Evolutionary conservation across 2,797 vertebrate genomes (phyloP).

Genomic region (Pseudotriccus pelzelni): DNA sequence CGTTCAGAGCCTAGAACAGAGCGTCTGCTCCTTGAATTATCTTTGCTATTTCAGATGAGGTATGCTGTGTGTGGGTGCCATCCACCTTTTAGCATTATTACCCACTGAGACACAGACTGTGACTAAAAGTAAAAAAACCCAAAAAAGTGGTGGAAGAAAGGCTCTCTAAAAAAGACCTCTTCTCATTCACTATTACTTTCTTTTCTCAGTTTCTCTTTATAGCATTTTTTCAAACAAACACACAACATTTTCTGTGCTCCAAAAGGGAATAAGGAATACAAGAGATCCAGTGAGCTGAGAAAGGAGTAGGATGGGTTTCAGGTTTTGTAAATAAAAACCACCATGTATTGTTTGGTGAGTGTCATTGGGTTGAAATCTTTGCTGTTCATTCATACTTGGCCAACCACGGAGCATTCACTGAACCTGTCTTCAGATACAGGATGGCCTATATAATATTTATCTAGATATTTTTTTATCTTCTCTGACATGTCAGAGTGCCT

Average conservation of each 20-base stretch:
- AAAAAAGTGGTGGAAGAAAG: not conserved
- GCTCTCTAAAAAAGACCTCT: not conserved
- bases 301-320: not conserved
- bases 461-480: not conserved
- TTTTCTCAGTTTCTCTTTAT: not conserved
- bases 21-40: not conserved
- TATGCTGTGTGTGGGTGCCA: not conserved
- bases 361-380: not conserved
- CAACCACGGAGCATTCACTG: not conserved
- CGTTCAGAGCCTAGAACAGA: not conserved
- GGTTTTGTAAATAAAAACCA: not conserved
- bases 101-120: not conserved
- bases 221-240: not conserved
- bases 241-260: not conserved
- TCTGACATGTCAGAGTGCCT: not conserved
- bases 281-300: not conserved
- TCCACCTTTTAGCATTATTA: not conserved
- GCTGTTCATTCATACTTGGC: not conserved
- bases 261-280: not conserved
- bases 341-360: not conserved
- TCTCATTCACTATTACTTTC: not conserved
- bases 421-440: not conserved
- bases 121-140: not conserved
- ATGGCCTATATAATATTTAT: not conserved
- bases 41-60: not conserved